Percentiles rank a stretch among this genome's conserved stretches.
phyloP scores from a whole-genome alignment of 1,140 invertebrate genomes.

The Orius laevigatus region DNA sequence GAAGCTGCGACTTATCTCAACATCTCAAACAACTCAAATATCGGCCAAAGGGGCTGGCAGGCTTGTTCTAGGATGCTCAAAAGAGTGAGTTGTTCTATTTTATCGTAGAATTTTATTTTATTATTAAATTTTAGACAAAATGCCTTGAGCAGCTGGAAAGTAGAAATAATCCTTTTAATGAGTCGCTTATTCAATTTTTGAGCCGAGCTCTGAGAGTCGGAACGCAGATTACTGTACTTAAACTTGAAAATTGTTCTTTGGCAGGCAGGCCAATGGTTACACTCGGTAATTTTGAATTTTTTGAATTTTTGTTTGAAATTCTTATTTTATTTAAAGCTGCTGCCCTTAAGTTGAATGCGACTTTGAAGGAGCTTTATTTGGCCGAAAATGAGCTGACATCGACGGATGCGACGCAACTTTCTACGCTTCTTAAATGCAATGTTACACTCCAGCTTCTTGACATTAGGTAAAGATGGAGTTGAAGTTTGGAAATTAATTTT shows the following conservation, averaged over 20 bases:
- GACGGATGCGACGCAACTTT: conserved; percentile 61
- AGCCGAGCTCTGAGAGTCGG: conserved; percentile 47
- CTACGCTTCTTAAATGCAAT: conserved; percentile 48
- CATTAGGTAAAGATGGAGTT: conserved; percentile 35
- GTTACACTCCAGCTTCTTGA: conserved; percentile 58
- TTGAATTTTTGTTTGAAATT: conserved; percentile 6
- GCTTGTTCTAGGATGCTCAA: conserved; percentile 62
- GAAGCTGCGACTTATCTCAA: conserved; percentile 62
- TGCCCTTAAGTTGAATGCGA: conserved; percentile 62
- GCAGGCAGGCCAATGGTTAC: conserved; percentile 44
- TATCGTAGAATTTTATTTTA: background rate
- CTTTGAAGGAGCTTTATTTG: conserved; percentile 62
- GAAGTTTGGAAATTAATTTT: conserved; percentile 2
- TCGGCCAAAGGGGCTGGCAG: conserved; percentile 63
- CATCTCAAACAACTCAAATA: conserved; percentile 55
- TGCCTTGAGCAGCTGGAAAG: conserved; percentile 54
- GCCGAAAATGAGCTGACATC: conserved; percentile 62
- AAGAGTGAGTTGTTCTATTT: conserved; percentile 35
- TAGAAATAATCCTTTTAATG: conserved; percentile 43
- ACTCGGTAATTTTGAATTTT: conserved; percentile 35
- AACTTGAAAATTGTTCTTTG: conserved; percentile 55
- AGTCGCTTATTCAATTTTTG: conserved; percentile 49
- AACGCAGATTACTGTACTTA: conserved; percentile 48
- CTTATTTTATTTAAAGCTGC: conserved; percentile 36
- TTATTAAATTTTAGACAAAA: conserved; percentile 37